Percentiles rank a stretch among this genome's conserved stretches.
phyloP scores from a whole-genome alignment of 2,113 vertebrate genomes.

The Coptodon bakossiorum region DNA sequence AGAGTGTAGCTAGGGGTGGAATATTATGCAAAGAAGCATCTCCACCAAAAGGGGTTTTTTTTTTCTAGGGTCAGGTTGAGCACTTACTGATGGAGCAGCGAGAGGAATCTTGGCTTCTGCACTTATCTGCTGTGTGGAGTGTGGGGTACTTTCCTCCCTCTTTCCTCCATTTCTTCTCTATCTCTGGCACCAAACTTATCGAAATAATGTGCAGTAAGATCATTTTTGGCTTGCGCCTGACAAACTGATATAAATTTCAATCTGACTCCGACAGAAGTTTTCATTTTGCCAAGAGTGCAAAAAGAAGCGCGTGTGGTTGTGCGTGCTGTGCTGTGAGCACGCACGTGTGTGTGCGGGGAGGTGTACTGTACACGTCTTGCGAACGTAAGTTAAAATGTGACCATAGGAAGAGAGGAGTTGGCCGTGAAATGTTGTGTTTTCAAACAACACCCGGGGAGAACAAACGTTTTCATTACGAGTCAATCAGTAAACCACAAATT shows the following conservation, averaged over 20 bases:
- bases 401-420: conserved; percentile 12
- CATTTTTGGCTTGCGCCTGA: conserved; percentile 69
- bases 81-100: conserved; percentile 58
- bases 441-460: conserved; percentile 8
- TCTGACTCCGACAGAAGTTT: conserved; percentile 74
- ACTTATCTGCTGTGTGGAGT: conserved; percentile 70
- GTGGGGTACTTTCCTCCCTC: conserved; percentile 65
- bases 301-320: conserved; percentile 33
- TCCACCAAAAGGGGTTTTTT: conserved; percentile 33
- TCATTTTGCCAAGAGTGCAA: conserved; percentile 74
- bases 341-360: background rate
- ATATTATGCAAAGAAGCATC: conserved; percentile 59
- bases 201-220: conserved; percentile 75
- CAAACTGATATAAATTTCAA: conserved; percentile 80
- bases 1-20: conserved; percentile 20
- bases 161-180: conserved; percentile 71
- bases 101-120: conserved; percentile 70
- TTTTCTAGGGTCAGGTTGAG: conserved; percentile 53
- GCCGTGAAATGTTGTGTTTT: conserved; percentile 36
- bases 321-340: background rate
- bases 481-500: conserved; percentile 26
- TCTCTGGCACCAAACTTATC: conserved; percentile 78
- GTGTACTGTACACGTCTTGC: conserved; percentile 15
- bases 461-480: conserved; percentile 10
- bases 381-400: conserved; percentile 47